Evolutionary conservation across 2,113 vertebrate genomes (phyloP).

Genomic region (Pungitius pungitius): DNA sequence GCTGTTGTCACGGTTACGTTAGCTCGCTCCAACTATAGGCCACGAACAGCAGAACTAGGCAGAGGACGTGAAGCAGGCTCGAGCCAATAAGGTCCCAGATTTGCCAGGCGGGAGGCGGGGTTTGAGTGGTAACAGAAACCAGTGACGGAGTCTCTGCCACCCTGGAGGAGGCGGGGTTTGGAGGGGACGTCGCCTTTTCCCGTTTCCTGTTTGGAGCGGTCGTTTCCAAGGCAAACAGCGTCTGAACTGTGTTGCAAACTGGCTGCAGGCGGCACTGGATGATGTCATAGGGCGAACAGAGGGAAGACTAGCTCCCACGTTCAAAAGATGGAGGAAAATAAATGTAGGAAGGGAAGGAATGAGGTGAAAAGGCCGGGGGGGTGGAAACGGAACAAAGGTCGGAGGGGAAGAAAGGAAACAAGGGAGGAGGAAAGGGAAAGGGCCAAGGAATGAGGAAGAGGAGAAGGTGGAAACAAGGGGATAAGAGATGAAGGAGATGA

Average conservation of each 20-base stretch:
- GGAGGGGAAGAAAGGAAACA: conserved; percentile 59
- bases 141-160: conserved; percentile 74
- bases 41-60: conserved; percentile 89
- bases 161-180: conserved; percentile 48
- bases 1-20: conserved; percentile 76
- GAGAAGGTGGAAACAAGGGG: background rate
- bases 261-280: conserved; percentile 91
- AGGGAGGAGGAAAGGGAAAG: background rate
- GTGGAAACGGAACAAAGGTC: conserved; percentile 38
- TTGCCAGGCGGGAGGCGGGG: conserved; percentile 86
- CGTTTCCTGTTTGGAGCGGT: conserved; percentile 59
- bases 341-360: conserved; percentile 64
- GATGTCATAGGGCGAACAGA: conserved; percentile 95
- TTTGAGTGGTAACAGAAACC: conserved; percentile 84
- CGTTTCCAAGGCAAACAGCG: conserved; percentile 83
- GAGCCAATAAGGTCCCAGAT: conserved; percentile 94
- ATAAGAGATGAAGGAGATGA: background rate
- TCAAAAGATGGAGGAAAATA: conserved; percentile 58
- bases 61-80: conserved; percentile 92
- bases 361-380: conserved; percentile 59
- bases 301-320: conserved; percentile 87
- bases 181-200: conserved; percentile 37
- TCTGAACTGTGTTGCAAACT: conserved; percentile 85
- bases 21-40: conserved; percentile 92
- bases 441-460: background rate